Evolutionary conservation across 2,797 vertebrate genomes (phyloP), one percentile per base, ranked within the genome.

Genomic region (Capromys pilorides): DNA sequence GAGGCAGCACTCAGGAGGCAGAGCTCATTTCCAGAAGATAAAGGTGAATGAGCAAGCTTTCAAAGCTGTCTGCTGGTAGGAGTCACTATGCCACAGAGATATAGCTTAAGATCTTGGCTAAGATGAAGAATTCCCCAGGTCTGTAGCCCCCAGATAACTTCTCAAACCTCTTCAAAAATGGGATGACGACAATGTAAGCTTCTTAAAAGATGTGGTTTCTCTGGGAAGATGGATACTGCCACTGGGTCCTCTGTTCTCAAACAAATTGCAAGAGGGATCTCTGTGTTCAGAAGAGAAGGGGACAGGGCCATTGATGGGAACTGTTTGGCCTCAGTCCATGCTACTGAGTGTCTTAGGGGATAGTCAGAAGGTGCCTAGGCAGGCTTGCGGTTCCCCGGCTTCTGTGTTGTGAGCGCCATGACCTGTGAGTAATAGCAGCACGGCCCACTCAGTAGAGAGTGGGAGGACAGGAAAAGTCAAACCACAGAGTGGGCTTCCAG

Each of bases 401-500:
- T 41, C 31, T 0, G 49, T 21, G 75, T 4, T n/a, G 12, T 0
- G 45, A 28, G 66, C 7, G 39, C 79, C 10, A 19, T 1, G 31
- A 83, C 16, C 59, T 49, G 24, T 97, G 97, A 98, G 97, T 97
- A 97, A 98, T 96, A 92, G 84, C 93, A 85, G 77, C 28, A 4
- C 62, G 26, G 95, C 79, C 85, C 81, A 91, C 87, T 97, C 97
- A 45, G 88, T 39, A 92, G 86, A 94, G 54, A 62, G 98, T 98
- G 97, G 98, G 98, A 97, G 97, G 97, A 83, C 95, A 92, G 93
- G 10, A 97, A 98, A 98, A 97, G 94, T 95, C 97, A 97, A 69
- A 36, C 31, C 95, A 79, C 82, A 36, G 22, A 6, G 94, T 91
- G 93, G 96, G 94, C 95, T 97, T 91, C 79, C 79, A 83, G 71